Evolutionary conservation across 37 sponge, comb jelly and placozoan species (phyloP).

Genomic region (Chondrosia reniformis): DNA sequence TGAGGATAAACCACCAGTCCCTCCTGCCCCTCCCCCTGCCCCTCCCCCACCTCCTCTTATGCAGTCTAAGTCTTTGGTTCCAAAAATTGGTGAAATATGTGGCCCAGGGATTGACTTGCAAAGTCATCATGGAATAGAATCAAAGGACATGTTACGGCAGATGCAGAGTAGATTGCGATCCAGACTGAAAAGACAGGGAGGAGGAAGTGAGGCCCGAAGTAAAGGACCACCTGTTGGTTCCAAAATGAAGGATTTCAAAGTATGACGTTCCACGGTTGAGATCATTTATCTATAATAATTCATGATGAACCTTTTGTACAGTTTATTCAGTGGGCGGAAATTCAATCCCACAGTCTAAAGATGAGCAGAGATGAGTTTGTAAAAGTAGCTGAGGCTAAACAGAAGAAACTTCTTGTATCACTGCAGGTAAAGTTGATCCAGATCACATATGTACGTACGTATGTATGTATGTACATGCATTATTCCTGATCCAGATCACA

Average conservation of each 20-base stretch:
- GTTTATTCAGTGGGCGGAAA: constrained; percentile 71
- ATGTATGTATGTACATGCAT: no score
- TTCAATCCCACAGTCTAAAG: constrained; percentile 57
- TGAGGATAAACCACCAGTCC: constrained; percentile 21
- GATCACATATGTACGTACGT: no score
- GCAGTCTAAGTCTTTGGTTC: background rate
- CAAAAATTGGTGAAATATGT: background rate
- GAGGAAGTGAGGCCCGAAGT: background rate
- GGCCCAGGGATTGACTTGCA: background rate
- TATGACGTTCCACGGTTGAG: no score
- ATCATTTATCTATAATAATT: background rate
- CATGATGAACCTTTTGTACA: background rate
- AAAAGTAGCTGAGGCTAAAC: constrained; percentile 39
- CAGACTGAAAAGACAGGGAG: constrained; percentile 33
- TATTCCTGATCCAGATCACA: no score
- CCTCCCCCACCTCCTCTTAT: constrained; percentile 8
- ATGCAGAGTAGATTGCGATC: constrained; percentile 61
- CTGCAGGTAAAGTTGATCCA: no score
- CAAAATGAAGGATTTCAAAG: no score
- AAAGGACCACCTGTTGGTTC: no score
- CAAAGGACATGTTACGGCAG: constrained; percentile 29
- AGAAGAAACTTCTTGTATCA: constrained; percentile 22
- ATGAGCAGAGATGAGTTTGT: constrained; percentile 43
- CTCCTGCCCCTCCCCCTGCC: constrained; percentile 31
- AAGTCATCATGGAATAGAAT: background rate